Conservation (phyloP, 92 coral and sea anemone genomes). For the Scolanthus callimorphus region DNA sequence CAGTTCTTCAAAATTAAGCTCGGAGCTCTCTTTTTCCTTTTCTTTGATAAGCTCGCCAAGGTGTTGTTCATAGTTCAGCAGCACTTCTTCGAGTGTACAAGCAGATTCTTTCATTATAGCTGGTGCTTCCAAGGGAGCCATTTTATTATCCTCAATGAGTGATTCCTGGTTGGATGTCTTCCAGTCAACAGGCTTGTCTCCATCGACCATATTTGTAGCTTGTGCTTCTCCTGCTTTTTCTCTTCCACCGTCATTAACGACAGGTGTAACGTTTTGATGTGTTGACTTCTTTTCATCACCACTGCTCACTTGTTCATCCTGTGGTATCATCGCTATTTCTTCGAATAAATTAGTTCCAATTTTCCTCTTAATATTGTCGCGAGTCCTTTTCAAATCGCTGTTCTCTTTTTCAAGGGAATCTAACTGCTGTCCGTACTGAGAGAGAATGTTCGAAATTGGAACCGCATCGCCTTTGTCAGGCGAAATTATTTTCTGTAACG, state of each 20-base stretch:
- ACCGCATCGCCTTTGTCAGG: not conserved
- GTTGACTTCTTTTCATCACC: not conserved
- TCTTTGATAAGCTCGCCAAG: constrained; percentile 9
- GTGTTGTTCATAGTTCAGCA: constrained; percentile 51
- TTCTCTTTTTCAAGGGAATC: constrained; percentile 3
- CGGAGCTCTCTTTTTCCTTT: not conserved
- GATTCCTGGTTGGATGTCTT: not conserved
- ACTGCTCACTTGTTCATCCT: not conserved
- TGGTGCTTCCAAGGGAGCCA: constrained; percentile 23
- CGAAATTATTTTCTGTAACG: constrained; percentile 8
- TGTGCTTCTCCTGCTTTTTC: not conserved
- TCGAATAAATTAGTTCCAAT: constrained; percentile 20
- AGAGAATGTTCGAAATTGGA: constrained; percentile 16
- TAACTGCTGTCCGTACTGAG: constrained; percentile 15
- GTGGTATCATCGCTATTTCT: not conserved
- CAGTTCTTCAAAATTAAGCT: constrained; percentile 2
- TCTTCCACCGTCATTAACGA: not conserved
- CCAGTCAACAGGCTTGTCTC: not conserved
- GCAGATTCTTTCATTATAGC: constrained; percentile 31
- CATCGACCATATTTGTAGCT: not conserved
- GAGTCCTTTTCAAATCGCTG: not conserved
- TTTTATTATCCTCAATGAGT: not conserved
- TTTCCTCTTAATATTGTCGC: not conserved
- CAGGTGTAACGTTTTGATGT: not conserved
- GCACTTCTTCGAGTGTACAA: constrained; percentile 46